A percentile compares a stretch with the other conserved stretches of the same genome.
Conservation (phyloP, 2,888 invertebrate genomes). For the Cataglyphis albicans region DNA sequence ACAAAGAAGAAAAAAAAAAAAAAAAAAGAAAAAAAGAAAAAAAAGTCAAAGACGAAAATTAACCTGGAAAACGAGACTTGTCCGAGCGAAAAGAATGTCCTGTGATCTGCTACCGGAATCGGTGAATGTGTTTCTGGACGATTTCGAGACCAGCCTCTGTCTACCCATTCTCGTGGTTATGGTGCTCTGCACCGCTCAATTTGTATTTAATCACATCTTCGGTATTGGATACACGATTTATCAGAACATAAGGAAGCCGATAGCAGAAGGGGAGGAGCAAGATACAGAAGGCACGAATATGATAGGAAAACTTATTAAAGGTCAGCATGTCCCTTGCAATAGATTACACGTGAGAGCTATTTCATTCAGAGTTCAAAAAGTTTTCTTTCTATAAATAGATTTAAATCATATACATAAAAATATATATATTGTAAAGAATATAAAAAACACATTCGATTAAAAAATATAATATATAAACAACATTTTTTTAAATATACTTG, state of each 20-base stretch:
- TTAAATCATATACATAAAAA: not conserved
- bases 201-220: conserved; percentile 77
- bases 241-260: conserved; percentile 52
- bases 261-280: not conserved
- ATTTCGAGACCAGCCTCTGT: conserved; percentile 79
- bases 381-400: not conserved
- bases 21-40: not conserved
- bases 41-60: conserved; percentile 18
- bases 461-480: not conserved
- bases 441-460: not conserved
- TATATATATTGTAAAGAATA: not conserved
- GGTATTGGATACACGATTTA: conserved; percentile 71
- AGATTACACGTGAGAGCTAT: conserved; percentile 10
- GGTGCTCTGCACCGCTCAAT: conserved; percentile 80
- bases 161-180: conserved; percentile 81
- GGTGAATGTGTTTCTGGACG: conserved; percentile 79
- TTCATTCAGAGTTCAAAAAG: conserved; percentile 5
- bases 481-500: not conserved
- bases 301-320: conserved; percentile 64
- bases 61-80: not conserved
- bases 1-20: not conserved
- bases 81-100: conserved; percentile 70
- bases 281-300: conserved; percentile 18
- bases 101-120: conserved; percentile 77
- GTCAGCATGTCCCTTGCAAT: conserved; percentile 40